Percentiles rank a stretch among this genome's conserved stretches.
These are phyloP conservation scores for Hypselothyrea guttata DNA, from an alignment of 2,888 invertebrate species.

Conservation along the genomic window DNA sequence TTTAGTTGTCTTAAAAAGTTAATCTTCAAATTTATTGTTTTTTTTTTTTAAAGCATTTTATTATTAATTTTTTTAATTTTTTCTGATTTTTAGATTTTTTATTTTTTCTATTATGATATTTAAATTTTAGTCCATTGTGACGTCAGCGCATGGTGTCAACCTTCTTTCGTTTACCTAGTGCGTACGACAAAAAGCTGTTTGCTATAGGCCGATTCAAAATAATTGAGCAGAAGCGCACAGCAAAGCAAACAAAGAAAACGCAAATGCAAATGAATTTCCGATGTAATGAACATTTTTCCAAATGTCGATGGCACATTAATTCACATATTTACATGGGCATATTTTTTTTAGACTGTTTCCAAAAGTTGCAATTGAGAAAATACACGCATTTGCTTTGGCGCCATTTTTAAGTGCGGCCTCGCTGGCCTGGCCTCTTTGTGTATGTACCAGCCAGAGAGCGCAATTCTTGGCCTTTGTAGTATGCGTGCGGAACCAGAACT, in stretches of 20 bases:
- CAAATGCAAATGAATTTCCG: neutral
- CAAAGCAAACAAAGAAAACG: neutral
- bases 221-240: neutral
- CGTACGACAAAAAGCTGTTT: slow-evolving; percentile 36
- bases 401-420: slow-evolving; percentile 63
- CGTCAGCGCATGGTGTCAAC: slow-evolving; percentile 30
- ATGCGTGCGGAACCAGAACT: slow-evolving; percentile 16
- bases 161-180: slow-evolving; percentile 12
- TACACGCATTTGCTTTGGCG: slow-evolving; percentile 45
- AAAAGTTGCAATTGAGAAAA: too few relatives aligned
- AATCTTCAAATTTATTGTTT: neutral
- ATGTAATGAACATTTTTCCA: neutral
- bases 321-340: too few relatives aligned
- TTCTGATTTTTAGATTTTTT: neutral
- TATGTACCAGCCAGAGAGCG: slow-evolving; percentile 47
- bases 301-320: too few relatives aligned
- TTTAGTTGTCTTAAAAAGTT: neutral
- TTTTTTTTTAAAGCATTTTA: too few relatives aligned
- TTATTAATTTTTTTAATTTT: too few relatives aligned
- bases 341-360: neutral
- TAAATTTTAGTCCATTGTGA: slow-evolving; percentile 23
- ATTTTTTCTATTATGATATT: neutral
- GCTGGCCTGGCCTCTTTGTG: slow-evolving; percentile 12
- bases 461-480: slow-evolving; percentile 10
- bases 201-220: slow-evolving; percentile 25